These are phyloP conservation scores for Palythoa grandis DNA, from an alignment of 92 coral and sea anemone genomes.

Conservation along the genomic window DNA sequence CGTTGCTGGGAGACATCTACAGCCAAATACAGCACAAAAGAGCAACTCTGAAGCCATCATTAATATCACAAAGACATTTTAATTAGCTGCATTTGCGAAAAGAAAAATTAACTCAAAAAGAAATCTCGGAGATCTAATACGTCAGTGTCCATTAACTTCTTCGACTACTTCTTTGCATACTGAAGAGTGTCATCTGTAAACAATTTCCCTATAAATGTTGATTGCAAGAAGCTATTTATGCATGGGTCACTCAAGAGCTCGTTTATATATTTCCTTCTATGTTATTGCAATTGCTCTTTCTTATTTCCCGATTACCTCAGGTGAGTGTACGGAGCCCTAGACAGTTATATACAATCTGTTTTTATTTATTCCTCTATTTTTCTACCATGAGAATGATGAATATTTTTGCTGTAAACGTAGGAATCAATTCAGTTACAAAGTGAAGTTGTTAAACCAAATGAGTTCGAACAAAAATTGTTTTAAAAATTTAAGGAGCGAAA, in stretches of 20 bases:
- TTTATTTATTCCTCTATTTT: background rate
- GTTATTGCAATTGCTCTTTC: background rate
- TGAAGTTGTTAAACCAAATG: conserved; percentile 7
- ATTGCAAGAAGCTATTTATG: background rate
- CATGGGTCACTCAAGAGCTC: conserved; percentile 4
- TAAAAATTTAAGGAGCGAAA: background rate
- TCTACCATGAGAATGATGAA: background rate
- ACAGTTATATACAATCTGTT: background rate
- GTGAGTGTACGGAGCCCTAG: background rate
- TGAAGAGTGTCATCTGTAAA: too few relatives aligned
- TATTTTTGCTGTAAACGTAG: background rate
- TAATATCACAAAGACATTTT: background rate
- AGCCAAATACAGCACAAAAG: background rate
- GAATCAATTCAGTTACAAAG: too few relatives aligned
- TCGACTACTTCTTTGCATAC: too few relatives aligned
- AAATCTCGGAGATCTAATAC: too few relatives aligned
- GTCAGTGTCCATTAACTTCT: too few relatives aligned
- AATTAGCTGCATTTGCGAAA: background rate
- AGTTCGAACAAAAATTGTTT: background rate
- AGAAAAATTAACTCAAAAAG: too few relatives aligned
- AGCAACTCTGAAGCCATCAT: background rate
- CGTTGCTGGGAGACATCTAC: conserved; percentile 19
- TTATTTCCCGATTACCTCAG: background rate
- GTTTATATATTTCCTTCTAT: background rate
- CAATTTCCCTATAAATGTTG: background rate